phyloP scores from a whole-genome alignment of 2,888 invertebrate genomes.

The Parasteatoda lunata region DNA sequence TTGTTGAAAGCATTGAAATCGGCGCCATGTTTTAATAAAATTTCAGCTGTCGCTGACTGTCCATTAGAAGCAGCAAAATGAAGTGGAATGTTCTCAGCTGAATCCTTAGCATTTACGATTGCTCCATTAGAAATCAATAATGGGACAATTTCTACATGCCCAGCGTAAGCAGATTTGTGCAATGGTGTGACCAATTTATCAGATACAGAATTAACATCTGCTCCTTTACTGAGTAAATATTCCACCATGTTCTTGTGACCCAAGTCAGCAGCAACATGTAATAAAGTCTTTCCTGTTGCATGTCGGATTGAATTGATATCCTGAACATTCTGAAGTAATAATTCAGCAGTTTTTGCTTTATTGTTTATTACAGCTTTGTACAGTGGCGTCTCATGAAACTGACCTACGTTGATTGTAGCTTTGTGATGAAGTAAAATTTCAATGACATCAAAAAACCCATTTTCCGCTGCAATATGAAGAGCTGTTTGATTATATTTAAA shows the following conservation, averaged over 20 bases:
- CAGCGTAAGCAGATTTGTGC: not conserved
- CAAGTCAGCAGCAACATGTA: not conserved
- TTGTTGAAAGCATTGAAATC: not conserved
- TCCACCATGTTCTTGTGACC: not conserved
- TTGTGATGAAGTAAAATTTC: not conserved
- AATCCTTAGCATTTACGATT: not conserved
- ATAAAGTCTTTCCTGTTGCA: not conserved
- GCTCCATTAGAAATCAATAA: conserved; percentile 11
- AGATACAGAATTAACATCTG: not conserved
- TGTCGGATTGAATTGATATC: not conserved
- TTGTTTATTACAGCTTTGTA: not conserved
- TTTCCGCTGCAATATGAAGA: not conserved
- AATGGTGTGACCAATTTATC: not conserved
- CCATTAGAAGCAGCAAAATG: not conserved
- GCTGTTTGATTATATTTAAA: not conserved
- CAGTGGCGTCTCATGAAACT: not conserved
- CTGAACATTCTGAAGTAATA: not conserved
- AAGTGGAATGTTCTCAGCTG: not conserved
- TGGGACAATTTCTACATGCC: not conserved
- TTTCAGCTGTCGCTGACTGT: not conserved
- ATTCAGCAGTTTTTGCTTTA: not conserved
- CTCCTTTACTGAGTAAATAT: not conserved
- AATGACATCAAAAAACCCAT: not conserved
- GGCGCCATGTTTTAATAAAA: not conserved
- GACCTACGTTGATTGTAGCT: not conserved